phyloP scores from a whole-genome alignment of 1,140 invertebrate genomes.

The Acyrthosiphon pisum region DNA sequence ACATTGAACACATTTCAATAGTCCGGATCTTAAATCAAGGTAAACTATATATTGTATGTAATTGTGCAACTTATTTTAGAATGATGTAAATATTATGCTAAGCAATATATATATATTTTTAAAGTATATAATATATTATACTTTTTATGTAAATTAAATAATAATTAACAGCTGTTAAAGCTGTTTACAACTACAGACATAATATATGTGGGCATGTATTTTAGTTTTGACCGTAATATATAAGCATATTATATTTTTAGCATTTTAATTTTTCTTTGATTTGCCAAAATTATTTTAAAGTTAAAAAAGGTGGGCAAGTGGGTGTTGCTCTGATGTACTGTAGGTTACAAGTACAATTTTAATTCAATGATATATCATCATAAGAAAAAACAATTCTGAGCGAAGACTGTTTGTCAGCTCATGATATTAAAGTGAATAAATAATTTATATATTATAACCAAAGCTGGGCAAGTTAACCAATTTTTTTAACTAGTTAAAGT shows the following conservation, averaged over 20 bases:
- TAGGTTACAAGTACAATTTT: no score
- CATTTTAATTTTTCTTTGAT: not conserved
- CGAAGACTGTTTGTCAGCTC: no score
- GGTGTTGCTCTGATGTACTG: no score
- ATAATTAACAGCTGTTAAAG: not conserved
- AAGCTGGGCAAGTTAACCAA: no score
- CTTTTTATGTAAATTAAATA: not conserved
- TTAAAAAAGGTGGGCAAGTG: no score
- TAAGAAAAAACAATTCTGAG: no score
- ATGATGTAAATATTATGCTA: conserved; percentile 38
- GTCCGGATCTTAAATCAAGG: conserved; percentile 41
- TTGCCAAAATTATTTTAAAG: not conserved
- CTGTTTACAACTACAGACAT: not conserved
- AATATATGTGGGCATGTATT: not conserved
- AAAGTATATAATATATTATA: not conserved
- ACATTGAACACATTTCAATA: not conserved
- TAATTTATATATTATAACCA: no score
- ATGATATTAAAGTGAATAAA: no score
- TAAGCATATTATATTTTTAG: not conserved
- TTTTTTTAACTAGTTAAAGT: no score
- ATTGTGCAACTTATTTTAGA: conserved; percentile 19
- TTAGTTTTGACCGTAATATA: conserved; percentile 10
- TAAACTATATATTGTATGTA: not conserved
- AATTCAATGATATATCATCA: no score
- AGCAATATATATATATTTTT: conserved; percentile 15